Evolutionary conservation across 2,797 vertebrate species (phyloP).

Genomic region (Cottoperca gobio): DNA sequence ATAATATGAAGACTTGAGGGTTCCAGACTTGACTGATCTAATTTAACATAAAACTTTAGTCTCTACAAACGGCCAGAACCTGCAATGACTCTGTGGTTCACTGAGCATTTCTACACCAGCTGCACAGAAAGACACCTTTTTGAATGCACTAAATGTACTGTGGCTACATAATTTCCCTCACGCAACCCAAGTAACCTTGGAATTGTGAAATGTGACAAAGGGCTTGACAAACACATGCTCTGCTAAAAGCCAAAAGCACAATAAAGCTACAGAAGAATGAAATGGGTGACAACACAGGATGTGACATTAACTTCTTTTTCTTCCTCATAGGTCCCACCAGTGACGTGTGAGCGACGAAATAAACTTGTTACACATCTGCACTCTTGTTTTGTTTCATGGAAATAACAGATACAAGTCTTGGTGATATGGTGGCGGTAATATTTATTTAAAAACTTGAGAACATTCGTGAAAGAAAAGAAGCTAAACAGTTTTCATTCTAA

Average conservation of each 20-base stretch:
- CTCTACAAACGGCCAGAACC: no score
- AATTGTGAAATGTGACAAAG: no score
- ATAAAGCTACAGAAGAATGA: background rate
- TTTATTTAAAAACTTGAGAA: slow-evolving; percentile 28
- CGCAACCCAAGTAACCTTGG: background rate
- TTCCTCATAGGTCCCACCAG: slow-evolving; percentile 37
- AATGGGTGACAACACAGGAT: background rate
- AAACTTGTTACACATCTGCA: slow-evolving; percentile 37
- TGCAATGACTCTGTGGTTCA: background rate
- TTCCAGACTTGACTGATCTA: background rate
- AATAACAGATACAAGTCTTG: background rate
- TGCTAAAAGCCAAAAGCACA: background rate
- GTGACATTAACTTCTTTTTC: background rate
- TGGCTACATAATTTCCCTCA: background rate
- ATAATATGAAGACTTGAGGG: background rate
- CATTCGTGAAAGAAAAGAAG: background rate
- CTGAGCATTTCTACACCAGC: background rate
- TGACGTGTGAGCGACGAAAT: slow-evolving; percentile 45
- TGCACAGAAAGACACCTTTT: background rate
- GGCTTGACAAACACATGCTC: background rate
- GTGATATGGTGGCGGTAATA: background rate
- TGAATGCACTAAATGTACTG: background rate
- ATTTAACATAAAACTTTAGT: background rate
- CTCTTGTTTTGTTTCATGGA: slow-evolving; percentile 17
- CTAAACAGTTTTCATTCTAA: background rate